These are phyloP conservation scores for Acromyrmex heyeri DNA, from an alignment of 1,140 invertebrate species.

Conservation along the genomic window DNA sequence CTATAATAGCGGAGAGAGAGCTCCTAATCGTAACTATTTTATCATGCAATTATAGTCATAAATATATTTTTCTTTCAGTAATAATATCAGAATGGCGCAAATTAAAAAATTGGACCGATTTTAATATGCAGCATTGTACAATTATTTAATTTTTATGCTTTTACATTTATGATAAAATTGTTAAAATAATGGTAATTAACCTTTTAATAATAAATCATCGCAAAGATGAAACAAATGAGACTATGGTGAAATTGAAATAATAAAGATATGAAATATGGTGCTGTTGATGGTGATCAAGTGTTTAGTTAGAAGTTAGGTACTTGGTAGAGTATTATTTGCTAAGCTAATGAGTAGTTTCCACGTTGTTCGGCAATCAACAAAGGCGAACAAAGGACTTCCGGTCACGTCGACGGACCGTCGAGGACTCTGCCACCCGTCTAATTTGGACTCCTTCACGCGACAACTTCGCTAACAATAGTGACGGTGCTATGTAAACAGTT, in stretches of 20 bases:
- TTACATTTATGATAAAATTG: neutral
- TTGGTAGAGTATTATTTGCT: slow-evolving; percentile 77
- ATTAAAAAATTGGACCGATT: neutral
- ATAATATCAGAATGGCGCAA: neutral
- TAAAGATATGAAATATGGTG: slow-evolving; percentile 4
- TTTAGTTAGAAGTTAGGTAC: slow-evolving; percentile 34
- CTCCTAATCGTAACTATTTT: too few species aligned
- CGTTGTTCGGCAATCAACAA: slow-evolving; percentile 81
- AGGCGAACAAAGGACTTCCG: slow-evolving; percentile 81
- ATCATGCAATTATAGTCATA: too few species aligned
- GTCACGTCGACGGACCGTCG: slow-evolving; percentile 77
- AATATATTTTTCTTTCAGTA: too few species aligned
- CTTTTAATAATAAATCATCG: neutral
- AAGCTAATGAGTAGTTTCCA: slow-evolving; percentile 83
- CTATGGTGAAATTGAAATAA: neutral
- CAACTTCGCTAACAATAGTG: slow-evolving; percentile 68
- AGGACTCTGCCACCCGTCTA: slow-evolving; percentile 41
- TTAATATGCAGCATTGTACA: neutral
- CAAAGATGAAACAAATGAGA: neutral
- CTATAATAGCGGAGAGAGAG: too few species aligned
- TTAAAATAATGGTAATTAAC: neutral
- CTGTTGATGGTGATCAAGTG: neutral
- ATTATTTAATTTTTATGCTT: neutral
- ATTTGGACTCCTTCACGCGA: slow-evolving; percentile 66
- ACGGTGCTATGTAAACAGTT: slow-evolving; percentile 64